These are phyloP conservation scores for Napeogenes sylphis DNA, from an alignment of 2,888 invertebrate genomes.

Conservation along the genomic window DNA sequence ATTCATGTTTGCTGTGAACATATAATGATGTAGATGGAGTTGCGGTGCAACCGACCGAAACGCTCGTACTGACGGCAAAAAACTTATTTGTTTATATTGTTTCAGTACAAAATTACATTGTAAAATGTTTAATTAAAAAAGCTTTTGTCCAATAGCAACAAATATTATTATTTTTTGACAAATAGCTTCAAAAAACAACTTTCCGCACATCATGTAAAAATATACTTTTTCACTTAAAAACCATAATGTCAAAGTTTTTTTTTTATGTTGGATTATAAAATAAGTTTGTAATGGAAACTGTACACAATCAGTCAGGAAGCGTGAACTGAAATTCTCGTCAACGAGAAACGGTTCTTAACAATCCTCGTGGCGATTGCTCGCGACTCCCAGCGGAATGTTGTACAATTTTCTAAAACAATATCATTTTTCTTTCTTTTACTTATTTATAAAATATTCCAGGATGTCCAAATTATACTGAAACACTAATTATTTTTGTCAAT, in stretches of 20 bases:
- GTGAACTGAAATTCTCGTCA: slow-evolving; percentile 19
- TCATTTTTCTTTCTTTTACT: neutral
- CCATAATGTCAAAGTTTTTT: too few species aligned
- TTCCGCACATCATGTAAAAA: too few species aligned
- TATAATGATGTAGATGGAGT: neutral
- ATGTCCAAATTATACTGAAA: neutral
- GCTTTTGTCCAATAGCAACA: too few species aligned
- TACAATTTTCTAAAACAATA: neutral
- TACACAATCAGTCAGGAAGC: slow-evolving; percentile 22
- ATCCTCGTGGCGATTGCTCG: slow-evolving; percentile 1
- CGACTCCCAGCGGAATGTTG: neutral
- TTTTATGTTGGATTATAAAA: neutral
- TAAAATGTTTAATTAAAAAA: too few species aligned
- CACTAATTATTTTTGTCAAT: too few species aligned
- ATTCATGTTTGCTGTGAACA: too few species aligned
- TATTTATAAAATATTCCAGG: neutral
- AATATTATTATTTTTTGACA: too few species aligned
- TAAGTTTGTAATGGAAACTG: slow-evolving; percentile 12
- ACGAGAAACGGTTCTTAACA: slow-evolving; percentile 20
- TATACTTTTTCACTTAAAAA: too few species aligned
- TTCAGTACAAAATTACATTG: too few species aligned
- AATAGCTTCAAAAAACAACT: too few species aligned
- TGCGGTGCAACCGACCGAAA: slow-evolving; percentile 11
- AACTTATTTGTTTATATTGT: neutral
- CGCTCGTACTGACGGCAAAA: slow-evolving; percentile 14